phyloP scores from a whole-genome alignment of 2,888 invertebrate genomes.

The Parnassius glacialis region DNA sequence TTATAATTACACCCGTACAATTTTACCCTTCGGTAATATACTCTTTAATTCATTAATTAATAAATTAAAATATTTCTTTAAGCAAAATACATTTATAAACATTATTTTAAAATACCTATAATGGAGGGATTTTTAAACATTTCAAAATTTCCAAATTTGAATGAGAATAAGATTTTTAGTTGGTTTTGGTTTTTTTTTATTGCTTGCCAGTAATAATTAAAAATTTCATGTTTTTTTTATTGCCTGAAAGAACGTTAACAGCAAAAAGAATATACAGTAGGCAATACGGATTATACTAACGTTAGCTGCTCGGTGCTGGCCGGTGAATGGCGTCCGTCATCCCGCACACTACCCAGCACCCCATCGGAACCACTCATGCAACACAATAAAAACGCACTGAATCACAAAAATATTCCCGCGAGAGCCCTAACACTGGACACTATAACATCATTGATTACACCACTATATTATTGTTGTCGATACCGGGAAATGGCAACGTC shows the following conservation, averaged over 20 bases:
- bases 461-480: slow-evolving; percentile 33
- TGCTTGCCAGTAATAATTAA: too few species aligned
- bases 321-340: slow-evolving; percentile 71
- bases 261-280: too few species aligned
- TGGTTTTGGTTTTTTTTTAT: too few species aligned
- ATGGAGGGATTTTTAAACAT: not conserved
- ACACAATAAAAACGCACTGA: slow-evolving; percentile 60
- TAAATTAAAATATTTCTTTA: not conserved
- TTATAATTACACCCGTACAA: slow-evolving; percentile 2
- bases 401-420: slow-evolving; percentile 51
- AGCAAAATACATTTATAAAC: too few species aligned
- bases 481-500: slow-evolving; percentile 38
- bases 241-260: too few species aligned
- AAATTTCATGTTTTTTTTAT: too few species aligned
- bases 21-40: not conserved
- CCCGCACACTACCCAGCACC: slow-evolving; percentile 55
- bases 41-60: not conserved
- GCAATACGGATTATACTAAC: slow-evolving; percentile 47
- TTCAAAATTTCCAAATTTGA: not conserved
- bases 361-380: slow-evolving; percentile 76
- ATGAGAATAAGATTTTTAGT: too few species aligned
- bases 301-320: slow-evolving; percentile 77
- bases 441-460: slow-evolving; percentile 28
- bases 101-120: too few species aligned
- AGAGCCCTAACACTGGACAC: slow-evolving; percentile 40